Conservation (phyloP, 2,888 invertebrate genomes). For the Parasteatoda lunata region DNA sequence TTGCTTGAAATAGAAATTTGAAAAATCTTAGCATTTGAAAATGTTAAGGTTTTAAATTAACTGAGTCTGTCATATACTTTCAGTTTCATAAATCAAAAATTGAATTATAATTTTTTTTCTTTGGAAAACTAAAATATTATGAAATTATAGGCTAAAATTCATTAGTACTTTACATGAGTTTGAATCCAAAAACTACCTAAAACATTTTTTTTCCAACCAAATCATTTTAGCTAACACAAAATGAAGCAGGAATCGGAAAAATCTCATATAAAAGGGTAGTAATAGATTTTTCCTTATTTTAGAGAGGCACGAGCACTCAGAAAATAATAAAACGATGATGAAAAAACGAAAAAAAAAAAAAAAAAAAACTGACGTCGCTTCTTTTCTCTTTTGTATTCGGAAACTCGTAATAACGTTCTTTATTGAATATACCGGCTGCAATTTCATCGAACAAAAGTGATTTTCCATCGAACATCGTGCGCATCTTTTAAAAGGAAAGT, state of each 20-base stretch:
- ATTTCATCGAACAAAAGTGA: conserved; percentile 68
- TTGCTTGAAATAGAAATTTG: too few species aligned
- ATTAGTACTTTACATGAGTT: too few species aligned
- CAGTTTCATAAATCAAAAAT: too few species aligned
- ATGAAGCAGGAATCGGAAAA: conserved; percentile 38
- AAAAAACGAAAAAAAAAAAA: conserved; percentile 16
- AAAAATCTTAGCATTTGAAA: too few species aligned
- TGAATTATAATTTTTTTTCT: too few species aligned
- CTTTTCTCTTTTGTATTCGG: conserved; percentile 63
- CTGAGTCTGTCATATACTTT: too few species aligned
- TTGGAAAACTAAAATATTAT: too few species aligned
- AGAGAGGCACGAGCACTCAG: conserved; percentile 34
- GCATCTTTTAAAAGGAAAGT: conserved; percentile 65
- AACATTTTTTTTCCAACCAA: too few species aligned
- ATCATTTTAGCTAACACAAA: too few species aligned
- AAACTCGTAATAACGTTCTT: conserved; percentile 68
- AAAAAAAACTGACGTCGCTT: conserved; percentile 25
- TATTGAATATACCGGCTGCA: conserved; percentile 66
- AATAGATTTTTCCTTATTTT: conserved; percentile 60
- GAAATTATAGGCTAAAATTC: too few species aligned
- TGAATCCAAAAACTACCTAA: too few species aligned
- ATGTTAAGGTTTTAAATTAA: too few species aligned
- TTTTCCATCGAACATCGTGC: conserved; percentile 67
- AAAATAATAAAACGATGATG: conserved; percentile 54
- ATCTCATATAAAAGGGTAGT: conserved; percentile 63